These are phyloP conservation scores for Drosophila buzzatii DNA, from an alignment of 2,888 invertebrate genomes.

Conservation along the genomic window DNA sequence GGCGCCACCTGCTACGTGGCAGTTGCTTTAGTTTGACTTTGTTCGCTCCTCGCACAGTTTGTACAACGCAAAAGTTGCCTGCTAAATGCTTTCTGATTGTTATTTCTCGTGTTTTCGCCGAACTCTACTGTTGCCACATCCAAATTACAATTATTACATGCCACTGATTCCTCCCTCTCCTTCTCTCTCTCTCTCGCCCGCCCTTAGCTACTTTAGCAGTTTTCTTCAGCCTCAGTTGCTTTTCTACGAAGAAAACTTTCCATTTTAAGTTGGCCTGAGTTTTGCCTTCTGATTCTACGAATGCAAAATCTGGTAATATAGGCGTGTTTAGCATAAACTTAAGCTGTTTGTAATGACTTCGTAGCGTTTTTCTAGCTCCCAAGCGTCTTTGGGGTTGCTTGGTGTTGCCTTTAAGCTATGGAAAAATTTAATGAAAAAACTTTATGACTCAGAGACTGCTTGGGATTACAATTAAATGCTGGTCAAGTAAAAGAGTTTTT, in stretches of 20 bases:
- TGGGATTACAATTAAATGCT: slow-evolving; percentile 22
- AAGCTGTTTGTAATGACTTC: slow-evolving; percentile 78
- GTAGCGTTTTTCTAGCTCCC: slow-evolving; percentile 38
- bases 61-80: slow-evolving; percentile 66
- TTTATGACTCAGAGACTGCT: slow-evolving; percentile 30
- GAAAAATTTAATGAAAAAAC: slow-evolving; percentile 68
- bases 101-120: slow-evolving; percentile 78
- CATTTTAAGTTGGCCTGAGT: slow-evolving; percentile 24
- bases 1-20: slow-evolving; percentile 65
- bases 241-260: slow-evolving; percentile 46
- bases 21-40: slow-evolving; percentile 21
- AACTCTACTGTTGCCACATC: slow-evolving; percentile 48
- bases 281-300: slow-evolving; percentile 39
- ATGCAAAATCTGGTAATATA: slow-evolving; percentile 77
- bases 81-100: slow-evolving; percentile 83
- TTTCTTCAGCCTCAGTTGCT: slow-evolving; percentile 45
- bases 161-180: slow-evolving; percentile 44
- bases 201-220: slow-evolving; percentile 41
- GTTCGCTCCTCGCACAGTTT: slow-evolving; percentile 28
- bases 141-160: slow-evolving; percentile 68
- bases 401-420: slow-evolving; percentile 41
- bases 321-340: slow-evolving; percentile 78
- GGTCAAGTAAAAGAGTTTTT: slow-evolving; percentile 15
- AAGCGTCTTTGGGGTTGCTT: neutral
- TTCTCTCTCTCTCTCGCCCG: neutral